Evolutionary conservation across 1,140 invertebrate genomes (phyloP).

Genomic region (Euschistus heros): DNA sequence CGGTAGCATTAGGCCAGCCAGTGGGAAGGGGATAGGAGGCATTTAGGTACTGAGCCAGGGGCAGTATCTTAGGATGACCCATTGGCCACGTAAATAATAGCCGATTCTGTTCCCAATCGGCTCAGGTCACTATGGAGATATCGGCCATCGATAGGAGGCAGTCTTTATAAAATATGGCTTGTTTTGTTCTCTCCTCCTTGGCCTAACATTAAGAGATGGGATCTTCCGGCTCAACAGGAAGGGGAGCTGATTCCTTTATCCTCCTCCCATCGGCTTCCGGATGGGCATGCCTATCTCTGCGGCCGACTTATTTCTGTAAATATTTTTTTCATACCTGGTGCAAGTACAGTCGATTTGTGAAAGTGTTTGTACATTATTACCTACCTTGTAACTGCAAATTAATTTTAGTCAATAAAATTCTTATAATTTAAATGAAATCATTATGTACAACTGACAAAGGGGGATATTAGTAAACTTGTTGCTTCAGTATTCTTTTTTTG

Average conservation of each 20-base stretch:
- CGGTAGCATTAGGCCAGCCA: neutral
- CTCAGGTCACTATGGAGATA: conserved; percentile 6
- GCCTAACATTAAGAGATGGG: conserved; percentile 1
- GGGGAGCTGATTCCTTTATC: neutral
- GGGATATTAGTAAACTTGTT: no score
- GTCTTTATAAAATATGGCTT: conserved; percentile 1
- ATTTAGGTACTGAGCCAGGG: neutral
- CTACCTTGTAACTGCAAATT: no score
- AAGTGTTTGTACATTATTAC: no score
- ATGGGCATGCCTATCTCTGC: no score
- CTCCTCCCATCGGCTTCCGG: neutral
- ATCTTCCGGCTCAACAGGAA: neutral
- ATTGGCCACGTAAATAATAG: conserved; percentile 3
- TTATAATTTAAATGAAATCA: no score
- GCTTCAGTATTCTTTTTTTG: no score
- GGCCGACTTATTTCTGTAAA: no score
- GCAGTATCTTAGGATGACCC: conserved; percentile 7
- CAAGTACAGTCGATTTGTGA: no score
- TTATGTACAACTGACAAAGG: no score
- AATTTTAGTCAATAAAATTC: no score
- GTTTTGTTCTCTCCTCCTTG: neutral
- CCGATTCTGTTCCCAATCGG: neutral
- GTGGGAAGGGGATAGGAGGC: neutral
- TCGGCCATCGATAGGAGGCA: neutral
- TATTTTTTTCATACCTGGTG: no score